phyloP scores from a whole-genome alignment of 2,113 vertebrate species.

The Carlito syrichta region DNA sequence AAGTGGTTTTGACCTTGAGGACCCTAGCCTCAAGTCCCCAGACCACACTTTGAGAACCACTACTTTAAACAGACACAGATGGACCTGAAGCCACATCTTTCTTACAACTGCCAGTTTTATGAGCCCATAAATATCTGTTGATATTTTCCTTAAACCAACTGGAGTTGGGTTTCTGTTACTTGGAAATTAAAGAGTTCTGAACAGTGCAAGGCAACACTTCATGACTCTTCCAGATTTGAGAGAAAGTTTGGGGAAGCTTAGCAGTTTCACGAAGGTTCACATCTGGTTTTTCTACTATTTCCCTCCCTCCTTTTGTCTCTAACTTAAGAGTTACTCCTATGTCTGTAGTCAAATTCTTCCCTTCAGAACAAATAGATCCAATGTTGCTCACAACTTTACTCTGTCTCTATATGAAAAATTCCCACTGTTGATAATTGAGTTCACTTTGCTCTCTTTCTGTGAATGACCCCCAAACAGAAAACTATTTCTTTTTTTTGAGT shows the following conservation, averaged over 20 bases:
- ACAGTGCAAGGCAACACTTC: not conserved
- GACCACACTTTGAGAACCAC: not conserved
- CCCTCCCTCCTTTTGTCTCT: not conserved
- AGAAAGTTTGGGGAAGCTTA: not conserved
- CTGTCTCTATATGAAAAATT: not conserved
- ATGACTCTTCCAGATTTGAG: not conserved
- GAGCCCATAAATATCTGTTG: not conserved
- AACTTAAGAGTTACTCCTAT: not conserved
- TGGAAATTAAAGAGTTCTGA: not conserved
- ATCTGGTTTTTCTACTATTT: not conserved
- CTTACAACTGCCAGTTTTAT: not conserved
- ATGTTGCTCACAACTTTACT: not conserved
- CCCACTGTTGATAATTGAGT: not conserved
- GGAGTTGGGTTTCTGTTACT: not conserved
- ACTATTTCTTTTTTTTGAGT: no score
- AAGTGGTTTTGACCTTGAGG: not conserved
- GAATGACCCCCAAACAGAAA: not conserved
- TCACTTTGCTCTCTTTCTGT: not conserved
- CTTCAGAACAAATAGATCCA: not conserved
- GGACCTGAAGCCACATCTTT: not conserved
- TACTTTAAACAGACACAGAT: not conserved
- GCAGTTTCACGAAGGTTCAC: not conserved
- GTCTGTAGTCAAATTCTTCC: not conserved
- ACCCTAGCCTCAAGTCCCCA: not conserved
- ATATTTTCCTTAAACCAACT: not conserved